phyloP scores from a whole-genome alignment of 2,797 vertebrate species.

The Clangula hyemalis region DNA sequence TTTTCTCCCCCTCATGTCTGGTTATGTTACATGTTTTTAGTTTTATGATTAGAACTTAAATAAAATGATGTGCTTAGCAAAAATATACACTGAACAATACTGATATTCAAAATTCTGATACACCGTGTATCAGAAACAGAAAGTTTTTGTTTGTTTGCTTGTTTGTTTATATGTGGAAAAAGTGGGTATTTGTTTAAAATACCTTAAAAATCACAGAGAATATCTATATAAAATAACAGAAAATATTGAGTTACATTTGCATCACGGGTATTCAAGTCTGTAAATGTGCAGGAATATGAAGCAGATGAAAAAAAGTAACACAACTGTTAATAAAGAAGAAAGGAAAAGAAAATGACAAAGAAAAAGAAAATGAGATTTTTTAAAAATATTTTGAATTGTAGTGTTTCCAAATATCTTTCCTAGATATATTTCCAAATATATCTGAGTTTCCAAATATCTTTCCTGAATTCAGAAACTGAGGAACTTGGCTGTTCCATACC shows the following conservation, averaged over 20 bases:
- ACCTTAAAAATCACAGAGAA: not conserved
- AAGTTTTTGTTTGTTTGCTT: no score
- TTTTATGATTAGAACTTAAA: constrained; percentile 6
- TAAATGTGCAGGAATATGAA: not conserved
- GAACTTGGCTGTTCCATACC: not conserved
- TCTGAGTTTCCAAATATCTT: not conserved
- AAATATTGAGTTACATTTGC: not conserved
- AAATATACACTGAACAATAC: not conserved
- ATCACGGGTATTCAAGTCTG: not conserved
- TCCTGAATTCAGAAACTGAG: not conserved
- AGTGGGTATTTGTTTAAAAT: not conserved
- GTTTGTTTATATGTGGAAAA: not conserved
- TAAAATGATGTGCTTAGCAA: not conserved
- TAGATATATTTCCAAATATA: not conserved
- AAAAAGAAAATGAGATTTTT: not conserved
- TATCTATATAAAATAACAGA: not conserved
- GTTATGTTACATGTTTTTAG: not conserved
- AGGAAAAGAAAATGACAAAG: not conserved
- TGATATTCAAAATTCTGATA: no score
- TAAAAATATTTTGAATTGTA: not conserved
- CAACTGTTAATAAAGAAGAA: not conserved
- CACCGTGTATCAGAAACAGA: not conserved
- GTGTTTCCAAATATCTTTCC: not conserved
- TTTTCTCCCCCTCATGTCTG: not conserved
- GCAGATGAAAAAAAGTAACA: not conserved